Evolutionary conservation across 2,888 invertebrate genomes (phyloP), one percentile per base, ranked within the genome.

Genomic region (Nasonovia ribisnigri): DNA sequence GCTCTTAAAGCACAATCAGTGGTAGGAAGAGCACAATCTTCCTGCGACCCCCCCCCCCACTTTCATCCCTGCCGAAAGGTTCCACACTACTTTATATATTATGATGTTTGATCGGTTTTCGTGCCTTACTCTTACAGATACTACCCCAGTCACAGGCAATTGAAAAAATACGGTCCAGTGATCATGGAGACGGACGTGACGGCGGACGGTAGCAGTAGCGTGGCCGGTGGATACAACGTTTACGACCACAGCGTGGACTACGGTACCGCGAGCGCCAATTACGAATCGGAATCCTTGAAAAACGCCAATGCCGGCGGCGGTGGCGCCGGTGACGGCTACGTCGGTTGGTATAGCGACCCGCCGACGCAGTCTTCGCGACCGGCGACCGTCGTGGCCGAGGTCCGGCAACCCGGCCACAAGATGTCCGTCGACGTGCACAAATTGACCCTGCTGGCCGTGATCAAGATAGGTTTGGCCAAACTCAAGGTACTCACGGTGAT

Each of bases 81-180:
- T 13, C 0, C n/a, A 67, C 67, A 4, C n/a, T n/a, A 29, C 16
- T 8, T 5, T 11, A 11, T 11, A 48, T 2, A 43, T 43, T 16
- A 67, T 11, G 77, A 36, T 2, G 67, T 77, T 36, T 77, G 8
- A 77, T 36, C 36, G 36, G 20, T 8, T 2, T 2, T 67, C 24
- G 88, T 24, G 29, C 26, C 10, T 36, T 1, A 88, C 26, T 42
- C 10, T 36, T 1, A 88, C 26, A 88, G 88, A 26, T 51, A 51
- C 54, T 54, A 88, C 24, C 51, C 57, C n/a, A 67, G 87, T 26
- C 11, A 87, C n/a, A 87, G 87, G 5, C 92, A 87, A 29, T 8
- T 92, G 48, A 92, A 87, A 57, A 92, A 87, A 36, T 87, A 92
- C 48, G 92, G 92, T 4, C 92, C 92, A 10, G 6, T 67, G 60